Conservation (phyloP, 2,113 vertebrate species). For the Rissa tridactyla region DNA sequence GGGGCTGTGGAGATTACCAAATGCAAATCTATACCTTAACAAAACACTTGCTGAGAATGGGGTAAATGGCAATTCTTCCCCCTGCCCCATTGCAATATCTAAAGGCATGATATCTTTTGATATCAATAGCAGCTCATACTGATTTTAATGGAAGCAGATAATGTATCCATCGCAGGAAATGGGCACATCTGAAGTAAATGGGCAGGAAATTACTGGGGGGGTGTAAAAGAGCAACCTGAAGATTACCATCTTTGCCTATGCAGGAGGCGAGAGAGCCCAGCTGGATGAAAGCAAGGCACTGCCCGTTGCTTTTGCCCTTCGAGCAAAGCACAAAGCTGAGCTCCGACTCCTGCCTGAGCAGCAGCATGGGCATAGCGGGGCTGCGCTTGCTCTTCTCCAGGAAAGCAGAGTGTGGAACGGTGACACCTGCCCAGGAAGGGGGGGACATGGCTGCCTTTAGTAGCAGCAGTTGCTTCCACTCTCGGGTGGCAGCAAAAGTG, state of each 20-base stretch:
- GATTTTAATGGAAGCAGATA: neutral
- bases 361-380: neutral
- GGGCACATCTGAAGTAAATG: neutral
- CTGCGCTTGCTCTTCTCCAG: neutral
- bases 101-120: neutral
- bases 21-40: neutral
- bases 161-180: neutral
- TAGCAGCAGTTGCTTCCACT: neutral
- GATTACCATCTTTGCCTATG: neutral
- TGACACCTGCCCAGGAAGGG: neutral
- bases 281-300: neutral
- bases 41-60: neutral
- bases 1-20: neutral
- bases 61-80: neutral
- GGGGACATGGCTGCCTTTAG: neutral
- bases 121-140: neutral
- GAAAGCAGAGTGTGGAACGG: fast-evolving
- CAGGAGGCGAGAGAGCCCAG: too few species aligned
- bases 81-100: neutral
- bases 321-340: neutral
- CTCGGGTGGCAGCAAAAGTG: neutral
- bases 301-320: neutral
- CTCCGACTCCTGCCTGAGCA: neutral
- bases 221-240: neutral
- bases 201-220: neutral